Evolutionary conservation across 2,888 invertebrate species (phyloP).

Genomic region (Philaethria dido): DNA sequence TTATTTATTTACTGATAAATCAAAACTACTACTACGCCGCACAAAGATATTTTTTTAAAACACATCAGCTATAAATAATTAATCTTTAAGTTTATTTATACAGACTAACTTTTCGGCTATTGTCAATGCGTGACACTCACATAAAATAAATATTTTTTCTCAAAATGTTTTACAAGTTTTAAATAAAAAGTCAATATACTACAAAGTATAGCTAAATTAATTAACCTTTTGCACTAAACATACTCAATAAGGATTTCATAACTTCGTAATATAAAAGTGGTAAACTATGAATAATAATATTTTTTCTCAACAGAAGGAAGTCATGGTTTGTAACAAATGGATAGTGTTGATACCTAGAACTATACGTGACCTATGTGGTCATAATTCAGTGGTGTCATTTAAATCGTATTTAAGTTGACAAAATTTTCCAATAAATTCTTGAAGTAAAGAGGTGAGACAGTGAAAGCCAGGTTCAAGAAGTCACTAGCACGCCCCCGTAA

Average conservation of each 20-base stretch:
- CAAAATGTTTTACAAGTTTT: background rate
- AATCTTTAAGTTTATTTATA: too few relatives aligned
- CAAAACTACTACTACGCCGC: too few relatives aligned
- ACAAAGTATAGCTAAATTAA: too few relatives aligned
- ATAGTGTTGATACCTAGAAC: too few relatives aligned
- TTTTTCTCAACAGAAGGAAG: slow-evolving; percentile 16
- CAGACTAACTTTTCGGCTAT: too few relatives aligned
- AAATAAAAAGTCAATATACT: background rate
- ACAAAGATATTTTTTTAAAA: too few relatives aligned
- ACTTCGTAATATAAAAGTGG: background rate
- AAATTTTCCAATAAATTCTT: slow-evolving; percentile 51
- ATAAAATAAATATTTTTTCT: background rate
- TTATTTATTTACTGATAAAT: too few relatives aligned
- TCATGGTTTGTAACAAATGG: slow-evolving; percentile 6
- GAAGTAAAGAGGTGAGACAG: slow-evolving; percentile 55
- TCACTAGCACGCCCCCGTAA: slow-evolving; percentile 56
- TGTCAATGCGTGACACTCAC: too few relatives aligned
- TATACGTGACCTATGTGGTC: slow-evolving; percentile 13
- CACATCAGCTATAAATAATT: too few relatives aligned
- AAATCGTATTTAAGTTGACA: slow-evolving; percentile 42
- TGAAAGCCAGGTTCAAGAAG: slow-evolving; percentile 79
- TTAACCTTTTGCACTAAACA: background rate
- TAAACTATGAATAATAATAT: background rate
- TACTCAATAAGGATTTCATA: background rate
- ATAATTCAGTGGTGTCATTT: background rate